Percentiles rank a stretch among this genome's conserved stretches.
phyloP scores from a whole-genome alignment of 92 coral and sea anemone species.

The Epizoanthus fatuus region DNA sequence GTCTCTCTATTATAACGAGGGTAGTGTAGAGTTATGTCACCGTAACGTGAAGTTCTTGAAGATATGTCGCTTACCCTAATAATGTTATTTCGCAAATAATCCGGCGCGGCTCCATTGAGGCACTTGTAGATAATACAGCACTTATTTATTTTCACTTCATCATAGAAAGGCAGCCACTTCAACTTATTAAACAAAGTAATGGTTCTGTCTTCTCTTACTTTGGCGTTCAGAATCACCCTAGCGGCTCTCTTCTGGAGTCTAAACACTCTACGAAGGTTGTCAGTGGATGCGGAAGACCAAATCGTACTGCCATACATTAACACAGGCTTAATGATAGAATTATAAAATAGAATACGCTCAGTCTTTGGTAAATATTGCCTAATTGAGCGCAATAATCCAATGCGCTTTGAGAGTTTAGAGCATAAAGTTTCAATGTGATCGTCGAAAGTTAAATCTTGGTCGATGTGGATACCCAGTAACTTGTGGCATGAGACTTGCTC shows the following conservation, averaged over 20 bases:
- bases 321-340: slow-evolving; percentile 36
- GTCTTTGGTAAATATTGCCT: slow-evolving; percentile 18
- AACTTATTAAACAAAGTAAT: slow-evolving; percentile 39
- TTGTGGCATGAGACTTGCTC: slow-evolving; percentile 31
- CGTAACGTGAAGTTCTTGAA: slow-evolving; percentile 30
- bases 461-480: slow-evolving; percentile 3
- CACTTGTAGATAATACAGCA: slow-evolving; percentile 43
- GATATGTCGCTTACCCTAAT: slow-evolving; percentile 9
- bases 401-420: slow-evolving; percentile 34
- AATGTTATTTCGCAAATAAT: slow-evolving; percentile 45
- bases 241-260: slow-evolving; percentile 58
- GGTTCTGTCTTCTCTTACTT: slow-evolving; percentile 65
- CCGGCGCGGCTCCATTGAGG: slow-evolving; percentile 45
- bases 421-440: slow-evolving; percentile 42
- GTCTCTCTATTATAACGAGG: slow-evolving; percentile 26
- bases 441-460: slow-evolving; percentile 30
- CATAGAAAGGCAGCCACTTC: slow-evolving; percentile 55
- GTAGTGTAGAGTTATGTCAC: slow-evolving; percentile 17
- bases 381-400: slow-evolving; percentile 37
- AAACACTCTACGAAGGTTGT: slow-evolving; percentile 35
- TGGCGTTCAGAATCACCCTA: slow-evolving; percentile 45
- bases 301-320: slow-evolving; percentile 42
- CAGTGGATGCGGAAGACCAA: slow-evolving; percentile 40
- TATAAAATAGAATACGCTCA: slow-evolving; percentile 53
- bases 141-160: slow-evolving; percentile 50